Conservation (phyloP, 1,140 invertebrate genomes). For the Nomia melanderi region DNA sequence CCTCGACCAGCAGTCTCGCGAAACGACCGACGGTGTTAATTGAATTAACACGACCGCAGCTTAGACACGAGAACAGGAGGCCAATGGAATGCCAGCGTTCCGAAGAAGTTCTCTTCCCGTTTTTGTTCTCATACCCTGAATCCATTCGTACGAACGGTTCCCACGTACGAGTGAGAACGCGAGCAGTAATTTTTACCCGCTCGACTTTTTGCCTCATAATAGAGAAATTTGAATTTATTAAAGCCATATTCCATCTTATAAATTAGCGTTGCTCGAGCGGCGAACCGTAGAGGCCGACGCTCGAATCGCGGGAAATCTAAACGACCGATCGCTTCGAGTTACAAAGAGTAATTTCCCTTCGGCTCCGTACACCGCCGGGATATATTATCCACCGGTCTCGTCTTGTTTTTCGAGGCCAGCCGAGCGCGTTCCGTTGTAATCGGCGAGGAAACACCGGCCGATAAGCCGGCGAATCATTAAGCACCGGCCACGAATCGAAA, state of each 20-base stretch:
- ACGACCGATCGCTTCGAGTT: conserved; percentile 1
- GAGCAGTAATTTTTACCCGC: neutral
- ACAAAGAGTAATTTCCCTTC: neutral
- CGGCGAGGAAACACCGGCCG: conserved; percentile 35
- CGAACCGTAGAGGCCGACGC: too few relatives aligned
- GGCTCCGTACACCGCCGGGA: neutral
- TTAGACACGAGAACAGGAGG: too few relatives aligned
- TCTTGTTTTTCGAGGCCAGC: neutral
- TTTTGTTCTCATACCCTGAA: neutral
- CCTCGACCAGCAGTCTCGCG: too few relatives aligned
- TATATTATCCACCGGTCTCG: neutral
- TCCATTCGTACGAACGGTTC: neutral
- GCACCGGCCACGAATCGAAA: conserved; percentile 24
- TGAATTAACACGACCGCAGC: too few relatives aligned
- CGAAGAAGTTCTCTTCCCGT: neutral
- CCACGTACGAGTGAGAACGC: too few relatives aligned
- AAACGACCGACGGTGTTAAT: too few relatives aligned
- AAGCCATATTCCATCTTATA: neutral
- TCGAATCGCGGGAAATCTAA: neutral
- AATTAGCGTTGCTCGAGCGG: neutral
- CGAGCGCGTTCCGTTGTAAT: neutral
- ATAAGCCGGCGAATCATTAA: conserved; percentile 51
- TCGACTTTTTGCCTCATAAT: neutral
- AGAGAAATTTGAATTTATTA: neutral
- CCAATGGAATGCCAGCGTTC: too few relatives aligned